Evolutionary conservation across 2,797 vertebrate species (phyloP), one percentile per base, ranked within the genome.

Genomic region (Sebastes taczanowskii): DNA sequence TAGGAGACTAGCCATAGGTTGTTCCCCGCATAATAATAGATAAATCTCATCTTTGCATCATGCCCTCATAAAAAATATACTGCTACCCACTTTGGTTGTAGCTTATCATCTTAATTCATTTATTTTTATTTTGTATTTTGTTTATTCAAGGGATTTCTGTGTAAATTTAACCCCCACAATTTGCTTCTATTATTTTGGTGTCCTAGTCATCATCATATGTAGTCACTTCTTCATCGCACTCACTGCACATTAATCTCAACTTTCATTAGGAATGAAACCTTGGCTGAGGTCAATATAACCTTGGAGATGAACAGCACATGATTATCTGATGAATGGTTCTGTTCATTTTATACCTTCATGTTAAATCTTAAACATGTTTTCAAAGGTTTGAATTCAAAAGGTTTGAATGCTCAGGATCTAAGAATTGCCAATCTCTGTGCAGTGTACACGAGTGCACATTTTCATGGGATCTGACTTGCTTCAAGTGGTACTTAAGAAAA

Each of bases 401-500:
- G 13, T 69, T 23, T 55, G 64, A 55, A 29, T 70, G 7, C 23
- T 62, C 56, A 22, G n/a, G 27, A 32, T 16, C 10, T 11, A 23
- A 34, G 42, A 64, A 75, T 23, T 20, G 22, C 23, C 4, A 4
- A 22, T 65, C 18, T 61, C 23, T 52, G 70, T 71, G 68, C 27
- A 71, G 63, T 71, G 77, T 81, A 14, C 49, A 72, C 35, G 11
- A 23, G 38, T 82, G 67, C 55, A 11, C 62, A 75, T 60, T 59
- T 61, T 64, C 38, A 59, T 35, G 42, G 35, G 32, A 30, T 78
- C 38, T 56, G 61, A 79, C 38, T 59, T 68, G 56, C 56, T 68
- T 52, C 23, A 58, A 38, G 29, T 42, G 27, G 30, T 56, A 11
- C 20, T 55, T 63, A 18, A 49, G 9, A 53, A 79, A 69, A 32